Evolutionary conservation across 2,113 vertebrate species (phyloP).

Genomic region (Mixornis gularis): DNA sequence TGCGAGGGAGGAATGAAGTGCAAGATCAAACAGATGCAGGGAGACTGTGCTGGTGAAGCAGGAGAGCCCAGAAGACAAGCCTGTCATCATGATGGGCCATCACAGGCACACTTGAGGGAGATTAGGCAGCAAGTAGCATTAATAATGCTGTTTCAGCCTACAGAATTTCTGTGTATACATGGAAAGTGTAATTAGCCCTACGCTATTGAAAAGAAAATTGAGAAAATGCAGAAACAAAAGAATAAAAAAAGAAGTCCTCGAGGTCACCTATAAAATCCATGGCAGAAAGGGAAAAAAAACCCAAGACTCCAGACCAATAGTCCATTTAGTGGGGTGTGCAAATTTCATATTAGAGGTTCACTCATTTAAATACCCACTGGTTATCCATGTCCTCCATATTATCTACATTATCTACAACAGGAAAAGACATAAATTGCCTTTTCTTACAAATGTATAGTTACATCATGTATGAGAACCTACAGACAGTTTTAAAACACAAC

Average conservation of each 20-base stretch:
- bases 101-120: background rate
- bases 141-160: background rate
- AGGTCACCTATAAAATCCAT: background rate
- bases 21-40: background rate
- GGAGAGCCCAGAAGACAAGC: background rate
- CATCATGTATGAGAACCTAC: background rate
- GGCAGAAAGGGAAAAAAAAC: background rate
- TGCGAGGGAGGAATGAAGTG: background rate
- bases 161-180: background rate
- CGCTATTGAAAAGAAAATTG: background rate
- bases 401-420: background rate
- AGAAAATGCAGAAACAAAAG: background rate
- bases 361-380: background rate
- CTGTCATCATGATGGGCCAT: background rate
- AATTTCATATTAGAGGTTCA: background rate
- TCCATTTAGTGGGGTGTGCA: background rate
- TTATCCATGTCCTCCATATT: background rate
- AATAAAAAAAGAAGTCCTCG: background rate
- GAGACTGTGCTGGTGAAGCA: background rate
- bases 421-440: background rate
- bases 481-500: background rate
- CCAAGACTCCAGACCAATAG: background rate
- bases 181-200: background rate
- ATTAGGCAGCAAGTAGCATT: background rate
- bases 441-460: background rate